Base-by-base conservation (phyloP, 2,888 invertebrate genomes). In the Autographa pulchrina region DNA sequence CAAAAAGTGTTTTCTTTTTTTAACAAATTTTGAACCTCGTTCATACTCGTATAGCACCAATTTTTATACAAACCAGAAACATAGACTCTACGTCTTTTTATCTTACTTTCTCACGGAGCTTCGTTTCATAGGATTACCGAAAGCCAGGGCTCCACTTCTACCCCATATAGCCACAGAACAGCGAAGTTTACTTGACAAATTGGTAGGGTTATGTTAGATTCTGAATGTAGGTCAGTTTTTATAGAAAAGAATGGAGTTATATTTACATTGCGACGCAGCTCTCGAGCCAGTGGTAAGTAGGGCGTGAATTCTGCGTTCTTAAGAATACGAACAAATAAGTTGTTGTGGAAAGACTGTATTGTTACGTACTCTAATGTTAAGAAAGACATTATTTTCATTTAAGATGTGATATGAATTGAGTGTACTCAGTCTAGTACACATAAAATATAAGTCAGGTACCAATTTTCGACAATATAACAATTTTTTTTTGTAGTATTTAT, bases 71-170 rank as follows among this genome's bases (percentile, higher is more conserved):
- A 6, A 35, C 35, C 5, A 35, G 14, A 16, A 16, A 43, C 13
- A 14, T 16, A 16, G 0, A 14, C 16, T 43, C 65, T 74, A 71
- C 71, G 70, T 68, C 66, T 59, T 75, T 82, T 81, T 85, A 80
- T 83, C 80, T 84, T 84, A 83, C 85, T 85, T 85, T 82, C 84
- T 68, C 25, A 0, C 65, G 54, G 74, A 71, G 63, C 43, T 65
- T 69, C 64, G 25, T 18, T 14, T 20, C 48, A 6, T 6, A 52
- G 77, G 78, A 80, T 80, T 80, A 80, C 70, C 58, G 60, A 38
- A 56, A 58, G 70, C 41, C 52, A 60, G 62, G 64, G 59, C 59
- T 62, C 58, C 59, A 31, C 56, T 62, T 75, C 43, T 25, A 3
- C 25, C 25, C 25, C 25, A 11, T 38, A 62, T 20, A 56, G 7